phyloP scores from a whole-genome alignment of 2,888 invertebrate species.

The Caenorhabditis plicata region DNA sequence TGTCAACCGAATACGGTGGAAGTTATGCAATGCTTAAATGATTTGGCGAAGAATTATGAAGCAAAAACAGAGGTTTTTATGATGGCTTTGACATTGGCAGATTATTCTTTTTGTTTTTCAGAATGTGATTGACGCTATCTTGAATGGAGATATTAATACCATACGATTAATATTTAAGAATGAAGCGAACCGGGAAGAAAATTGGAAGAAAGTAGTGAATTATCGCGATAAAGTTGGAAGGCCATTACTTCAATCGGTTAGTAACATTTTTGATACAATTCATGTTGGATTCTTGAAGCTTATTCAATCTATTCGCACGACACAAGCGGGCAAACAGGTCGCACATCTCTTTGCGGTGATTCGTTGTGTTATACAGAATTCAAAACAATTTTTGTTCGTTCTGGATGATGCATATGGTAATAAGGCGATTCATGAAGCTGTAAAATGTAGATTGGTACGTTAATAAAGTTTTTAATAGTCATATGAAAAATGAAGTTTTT shows the following conservation, averaged over 20 bases:
- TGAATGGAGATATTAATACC: not conserved
- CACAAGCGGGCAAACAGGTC: too few species aligned
- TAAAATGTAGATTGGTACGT: not conserved
- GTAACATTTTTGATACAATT: too few species aligned
- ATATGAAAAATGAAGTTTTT: too few species aligned
- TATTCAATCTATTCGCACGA: too few species aligned
- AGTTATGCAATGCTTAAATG: not conserved
- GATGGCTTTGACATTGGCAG: too few species aligned
- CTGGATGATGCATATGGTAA: not conserved
- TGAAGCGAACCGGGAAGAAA: too few species aligned
- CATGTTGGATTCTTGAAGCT: too few species aligned
- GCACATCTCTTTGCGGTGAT: not conserved
- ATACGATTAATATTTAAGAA: not conserved
- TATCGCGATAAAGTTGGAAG: not conserved
- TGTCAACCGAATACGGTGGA: not conserved
- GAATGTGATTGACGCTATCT: not conserved
- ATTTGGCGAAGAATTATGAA: too few species aligned
- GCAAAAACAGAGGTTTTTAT: not conserved
- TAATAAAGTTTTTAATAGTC: too few species aligned
- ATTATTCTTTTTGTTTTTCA: too few species aligned
- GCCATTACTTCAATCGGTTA: not conserved
- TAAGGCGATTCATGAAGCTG: conserved; percentile 2
- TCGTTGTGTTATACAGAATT: not conserved
- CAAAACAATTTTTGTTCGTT: not conserved
- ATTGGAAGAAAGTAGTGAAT: not conserved